phyloP scores from a whole-genome alignment of 2,888 invertebrate species.

The Cataglyphis altisquamis region DNA sequence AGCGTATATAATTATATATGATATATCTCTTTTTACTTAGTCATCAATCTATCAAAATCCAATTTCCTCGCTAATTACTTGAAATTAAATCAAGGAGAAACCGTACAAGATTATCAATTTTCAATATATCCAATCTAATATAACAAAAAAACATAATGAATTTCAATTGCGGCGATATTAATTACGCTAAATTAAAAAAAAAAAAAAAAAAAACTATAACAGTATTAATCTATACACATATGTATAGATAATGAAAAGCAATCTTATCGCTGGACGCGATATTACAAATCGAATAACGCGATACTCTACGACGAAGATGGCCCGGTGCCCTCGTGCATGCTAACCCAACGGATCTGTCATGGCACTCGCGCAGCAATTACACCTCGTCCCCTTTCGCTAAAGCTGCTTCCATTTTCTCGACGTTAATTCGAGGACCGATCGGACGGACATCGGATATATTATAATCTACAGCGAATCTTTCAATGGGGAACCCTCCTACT shows the following conservation, averaged over 20 bases:
- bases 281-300: background rate
- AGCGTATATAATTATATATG: background rate
- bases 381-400: conserved; percentile 27
- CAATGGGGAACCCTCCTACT: conserved; percentile 68
- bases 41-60: background rate
- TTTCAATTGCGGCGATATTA: background rate
- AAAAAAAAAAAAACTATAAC: background rate
- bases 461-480: conserved; percentile 73
- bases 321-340: conserved; percentile 20
- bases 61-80: background rate
- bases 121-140: background rate
- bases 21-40: background rate
- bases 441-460: conserved; percentile 74
- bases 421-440: conserved; percentile 73
- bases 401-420: conserved; percentile 75
- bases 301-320: background rate
- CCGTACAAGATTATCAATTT: background rate
- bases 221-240: background rate
- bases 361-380: conserved; percentile 62
- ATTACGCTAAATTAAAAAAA: background rate
- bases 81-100: background rate
- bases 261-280: background rate
- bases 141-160: background rate
- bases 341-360: conserved; percentile 22
- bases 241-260: background rate